Percentiles rank a stretch among this genome's conserved stretches.
phyloP scores from a whole-genome alignment of 2,797 vertebrate genomes.

The Mionectes olivaceus region DNA sequence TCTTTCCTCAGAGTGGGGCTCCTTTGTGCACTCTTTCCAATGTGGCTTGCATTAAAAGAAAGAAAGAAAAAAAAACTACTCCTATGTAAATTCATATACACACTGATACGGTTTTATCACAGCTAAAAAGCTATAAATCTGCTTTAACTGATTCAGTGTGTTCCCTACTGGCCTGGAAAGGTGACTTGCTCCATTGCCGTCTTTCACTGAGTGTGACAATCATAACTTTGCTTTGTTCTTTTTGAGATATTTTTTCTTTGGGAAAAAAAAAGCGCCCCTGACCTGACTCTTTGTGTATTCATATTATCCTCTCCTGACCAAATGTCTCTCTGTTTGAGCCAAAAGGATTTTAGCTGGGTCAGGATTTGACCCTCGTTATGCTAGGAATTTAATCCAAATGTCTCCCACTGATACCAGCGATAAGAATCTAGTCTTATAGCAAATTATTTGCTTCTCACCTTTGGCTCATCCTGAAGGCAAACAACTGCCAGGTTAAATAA shows the following conservation, averaged over 20 bases:
- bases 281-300: neutral
- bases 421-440: conserved; percentile 28
- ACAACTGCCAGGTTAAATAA: conserved; percentile 50
- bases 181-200: conserved; percentile 45
- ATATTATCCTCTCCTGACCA: neutral
- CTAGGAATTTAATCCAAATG: conserved; percentile 35
- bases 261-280: rapidly evolving
- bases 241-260: neutral
- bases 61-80: neutral
- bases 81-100: conserved; percentile 56
- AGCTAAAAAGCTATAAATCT: conserved; percentile 52
- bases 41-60: conserved; percentile 77
- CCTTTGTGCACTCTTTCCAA: conserved; percentile 63
- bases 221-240: conserved; percentile 33
- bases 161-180: conserved; percentile 38
- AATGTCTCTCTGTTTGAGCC: neutral
- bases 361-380: conserved; percentile 15
- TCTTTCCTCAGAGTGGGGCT: conserved; percentile 55
- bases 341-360: conserved; percentile 35
- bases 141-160: conserved; percentile 54
- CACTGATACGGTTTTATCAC: conserved; percentile 68
- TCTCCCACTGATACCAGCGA: neutral
- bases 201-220: conserved; percentile 35
- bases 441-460: conserved; percentile 67
- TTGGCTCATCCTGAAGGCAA: conserved; percentile 53